Percentiles rank a stretch among this genome's conserved stretches.
phyloP scores from a whole-genome alignment of 1,140 invertebrate species.

The Euwallacea similis region DNA sequence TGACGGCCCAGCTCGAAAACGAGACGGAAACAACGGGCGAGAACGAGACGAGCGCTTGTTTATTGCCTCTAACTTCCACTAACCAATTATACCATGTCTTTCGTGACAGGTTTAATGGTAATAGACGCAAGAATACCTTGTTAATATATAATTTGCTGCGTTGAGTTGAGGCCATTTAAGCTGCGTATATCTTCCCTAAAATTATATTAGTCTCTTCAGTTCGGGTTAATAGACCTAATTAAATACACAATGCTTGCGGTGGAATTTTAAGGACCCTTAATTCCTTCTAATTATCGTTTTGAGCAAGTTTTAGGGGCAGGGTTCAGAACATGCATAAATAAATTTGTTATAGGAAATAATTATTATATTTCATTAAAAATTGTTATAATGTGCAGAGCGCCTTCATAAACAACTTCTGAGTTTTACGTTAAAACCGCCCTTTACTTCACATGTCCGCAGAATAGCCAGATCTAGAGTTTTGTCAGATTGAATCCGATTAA shows the following conservation, averaged over 20 bases:
- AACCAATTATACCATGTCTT: constrained; percentile 54
- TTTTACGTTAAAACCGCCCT: too few relatives aligned
- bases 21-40: constrained; percentile 38
- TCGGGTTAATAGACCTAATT: constrained; percentile 22
- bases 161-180: constrained; percentile 33
- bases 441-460: too few relatives aligned
- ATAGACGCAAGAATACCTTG: constrained; percentile 53
- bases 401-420: too few relatives aligned
- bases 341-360: too few relatives aligned
- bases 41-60: constrained; percentile 43
- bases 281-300: not conserved
- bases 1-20: constrained; percentile 45
- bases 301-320: not conserved
- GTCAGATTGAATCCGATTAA: too few relatives aligned
- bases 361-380: too few relatives aligned
- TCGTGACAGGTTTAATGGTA: constrained; percentile 54
- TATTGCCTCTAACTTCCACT: constrained; percentile 51
- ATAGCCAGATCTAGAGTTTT: too few relatives aligned
- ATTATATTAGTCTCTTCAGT: constrained; percentile 21
- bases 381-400: too few relatives aligned
- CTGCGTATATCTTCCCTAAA: constrained; percentile 27
- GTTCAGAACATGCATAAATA: too few relatives aligned
- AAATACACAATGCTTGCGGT: constrained; percentile 11
- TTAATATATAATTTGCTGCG: constrained; percentile 53
- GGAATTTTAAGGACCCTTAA: constrained; percentile 6